Percentiles rank a stretch among this genome's conserved stretches.
Conservation (phyloP, 2,113 vertebrate species). For the Gnathonemus longibarbis region DNA sequence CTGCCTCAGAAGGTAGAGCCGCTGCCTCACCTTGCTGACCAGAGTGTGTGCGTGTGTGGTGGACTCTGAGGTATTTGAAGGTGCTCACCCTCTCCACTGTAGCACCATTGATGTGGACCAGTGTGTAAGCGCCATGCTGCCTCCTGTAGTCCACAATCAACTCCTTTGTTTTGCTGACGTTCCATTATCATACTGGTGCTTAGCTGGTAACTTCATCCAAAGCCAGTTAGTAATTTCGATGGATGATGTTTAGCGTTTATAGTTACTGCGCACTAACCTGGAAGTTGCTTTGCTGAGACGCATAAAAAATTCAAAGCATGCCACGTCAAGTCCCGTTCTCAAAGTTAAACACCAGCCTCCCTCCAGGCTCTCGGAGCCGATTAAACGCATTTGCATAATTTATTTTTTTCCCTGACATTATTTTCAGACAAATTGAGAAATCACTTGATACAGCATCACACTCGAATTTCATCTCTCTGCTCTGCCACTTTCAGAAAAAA, state of each 20-base stretch:
- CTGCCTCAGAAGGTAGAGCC: too few species aligned
- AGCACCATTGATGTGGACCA: too few species aligned
- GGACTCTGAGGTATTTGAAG: too few species aligned
- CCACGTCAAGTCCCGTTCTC: background rate
- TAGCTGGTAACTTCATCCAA: background rate
- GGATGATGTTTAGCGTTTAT: background rate
- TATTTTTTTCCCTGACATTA: background rate
- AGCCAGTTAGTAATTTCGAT: background rate
- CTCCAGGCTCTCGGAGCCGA: background rate
- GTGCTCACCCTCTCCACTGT: too few species aligned
- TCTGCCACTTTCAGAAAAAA: background rate
- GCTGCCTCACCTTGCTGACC: too few species aligned
- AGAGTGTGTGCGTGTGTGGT: too few species aligned
- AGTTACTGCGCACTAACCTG: background rate
- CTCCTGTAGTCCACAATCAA: too few species aligned
- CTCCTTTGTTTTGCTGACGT: too few species aligned
- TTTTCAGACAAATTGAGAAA: background rate
- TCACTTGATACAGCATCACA: background rate
- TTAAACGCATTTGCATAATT: background rate
- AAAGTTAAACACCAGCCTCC: background rate
- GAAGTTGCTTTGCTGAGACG: background rate
- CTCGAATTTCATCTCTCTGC: background rate
- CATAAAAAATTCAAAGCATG: background rate
- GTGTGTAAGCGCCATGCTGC: too few species aligned
- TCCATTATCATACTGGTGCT: background rate